Conservation (phyloP, 2,888 invertebrate species). For the Nephrotoma appendiculata region DNA sequence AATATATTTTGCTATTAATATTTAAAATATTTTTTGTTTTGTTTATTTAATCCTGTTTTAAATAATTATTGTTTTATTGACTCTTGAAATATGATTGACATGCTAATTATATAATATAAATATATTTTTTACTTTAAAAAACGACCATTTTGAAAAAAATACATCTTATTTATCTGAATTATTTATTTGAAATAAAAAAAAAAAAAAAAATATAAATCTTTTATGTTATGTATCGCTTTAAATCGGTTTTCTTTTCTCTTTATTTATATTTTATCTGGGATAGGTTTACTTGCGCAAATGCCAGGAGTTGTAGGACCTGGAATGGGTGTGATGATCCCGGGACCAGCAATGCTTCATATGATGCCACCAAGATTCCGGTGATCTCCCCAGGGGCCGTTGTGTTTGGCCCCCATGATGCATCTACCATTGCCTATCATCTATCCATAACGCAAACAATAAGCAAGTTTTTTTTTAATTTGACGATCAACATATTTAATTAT, state of each 20-base stretch:
- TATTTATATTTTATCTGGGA: constrained; percentile 9
- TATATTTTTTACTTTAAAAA: not conserved
- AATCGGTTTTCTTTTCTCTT: constrained; percentile 10
- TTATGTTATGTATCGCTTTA: not conserved
- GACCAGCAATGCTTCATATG: constrained; percentile 38
- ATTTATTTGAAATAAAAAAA: not conserved
- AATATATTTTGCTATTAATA: not conserved
- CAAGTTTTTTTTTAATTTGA: not conserved
- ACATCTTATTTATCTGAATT: not conserved
- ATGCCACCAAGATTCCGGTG: constrained; percentile 84
- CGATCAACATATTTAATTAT: not conserved
- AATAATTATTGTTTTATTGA: not conserved
- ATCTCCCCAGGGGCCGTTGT: constrained; percentile 40
- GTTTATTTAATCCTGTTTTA: not conserved
- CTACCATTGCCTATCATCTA: constrained; percentile 28
- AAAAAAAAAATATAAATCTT: not conserved
- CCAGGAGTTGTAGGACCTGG: constrained; percentile 28
- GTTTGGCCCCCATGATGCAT: constrained; percentile 25
- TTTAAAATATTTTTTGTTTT: not conserved
- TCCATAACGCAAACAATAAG: constrained; percentile 17
- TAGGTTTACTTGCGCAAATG: constrained; percentile 28
- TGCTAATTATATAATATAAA: not conserved
- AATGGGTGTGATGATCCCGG: constrained; percentile 36
- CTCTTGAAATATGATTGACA: constrained; percentile 8
- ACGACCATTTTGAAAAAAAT: not conserved